These are phyloP conservation scores for Prosopocoilus inquinatus DNA, from an alignment of 2,888 invertebrate species.

Conservation along the genomic window DNA sequence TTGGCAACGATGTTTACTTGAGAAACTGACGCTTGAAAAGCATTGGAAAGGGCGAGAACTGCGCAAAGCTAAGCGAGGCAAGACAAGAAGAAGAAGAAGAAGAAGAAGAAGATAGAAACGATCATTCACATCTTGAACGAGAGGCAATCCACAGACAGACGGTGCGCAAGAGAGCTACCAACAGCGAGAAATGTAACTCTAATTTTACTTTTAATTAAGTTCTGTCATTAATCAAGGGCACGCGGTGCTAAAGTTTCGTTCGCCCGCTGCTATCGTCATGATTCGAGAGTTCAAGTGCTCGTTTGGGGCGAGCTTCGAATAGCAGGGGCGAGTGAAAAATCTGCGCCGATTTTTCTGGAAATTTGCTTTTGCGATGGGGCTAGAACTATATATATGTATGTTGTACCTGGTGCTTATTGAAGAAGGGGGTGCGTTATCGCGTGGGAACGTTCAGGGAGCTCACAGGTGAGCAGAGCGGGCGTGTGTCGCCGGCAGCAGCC, in stretches of 20 bases:
- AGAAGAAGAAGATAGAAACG: no score
- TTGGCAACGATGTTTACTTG: no score
- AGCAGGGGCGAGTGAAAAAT: neutral
- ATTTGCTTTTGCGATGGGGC: no score
- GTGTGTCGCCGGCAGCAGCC: constrained; percentile 21
- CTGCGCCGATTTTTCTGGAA: neutral
- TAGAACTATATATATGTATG: neutral
- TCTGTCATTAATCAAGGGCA: constrained; percentile 53
- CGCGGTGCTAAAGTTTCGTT: constrained; percentile 30
- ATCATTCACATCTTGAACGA: constrained; percentile 16
- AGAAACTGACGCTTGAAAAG: no score
- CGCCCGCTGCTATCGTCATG: constrained; percentile 8
- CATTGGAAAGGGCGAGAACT: no score
- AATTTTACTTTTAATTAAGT: constrained; percentile 56
- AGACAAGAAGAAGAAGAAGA: no score
- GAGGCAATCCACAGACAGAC: constrained; percentile 20
- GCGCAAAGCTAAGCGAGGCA: no score
- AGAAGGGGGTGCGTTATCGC: constrained; percentile 12
- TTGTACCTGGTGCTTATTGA: neutral
- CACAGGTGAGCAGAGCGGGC: constrained; percentile 24
- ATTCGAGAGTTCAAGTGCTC: neutral
- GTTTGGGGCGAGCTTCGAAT: no score
- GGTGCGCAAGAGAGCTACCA: constrained; percentile 34
- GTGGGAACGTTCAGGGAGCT: constrained; percentile 22
- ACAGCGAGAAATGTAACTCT: constrained; percentile 48